Base-by-base conservation (phyloP, 2,797 vertebrate species). In the Distichodus sexfasciatus region DNA sequence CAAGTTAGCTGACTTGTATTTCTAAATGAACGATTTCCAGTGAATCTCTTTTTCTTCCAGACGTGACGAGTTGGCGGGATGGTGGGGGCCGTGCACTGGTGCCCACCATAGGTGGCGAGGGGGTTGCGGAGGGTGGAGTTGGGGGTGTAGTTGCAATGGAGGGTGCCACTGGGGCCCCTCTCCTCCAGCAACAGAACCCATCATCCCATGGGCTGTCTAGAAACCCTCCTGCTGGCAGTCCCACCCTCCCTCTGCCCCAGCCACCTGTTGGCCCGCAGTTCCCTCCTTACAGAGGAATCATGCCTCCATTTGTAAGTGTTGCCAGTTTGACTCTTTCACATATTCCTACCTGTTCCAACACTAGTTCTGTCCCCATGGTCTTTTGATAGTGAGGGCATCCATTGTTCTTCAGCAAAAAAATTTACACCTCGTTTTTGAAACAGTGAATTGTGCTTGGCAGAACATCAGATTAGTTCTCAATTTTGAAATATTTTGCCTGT, bases 51-150 rank as follows among this genome's bases (percentile, higher is more conserved):
- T 65, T 15, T 46, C 2, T 55, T 46, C 11, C 77, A 95, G 95
- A 95, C 87, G 93, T 93, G 75, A 92, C 94, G 81, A 95, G 90
- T 79, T 96, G 95, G 95, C 94, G 95, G 93, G 95, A 96, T 64
- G 95, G 95, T 92, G 95, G 95, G 90, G 93, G 94, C 86, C 94
- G 93, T 77, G 87, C 78, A 66, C 65, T 92, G 90, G 89, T 86
- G 14, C 87, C 90, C 87, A 88, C 88, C 89, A 74, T 90, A 81
- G 75, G 85, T 80, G 92, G 90, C 86, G 91, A 92, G 88, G 92
- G 89, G 86, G 93, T 88, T 70, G 87, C 76, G 67, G 93, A 94
- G 80, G 90, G 86, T 82, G 93, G 92, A 81, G 84, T 84, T 76
- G 91, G 90, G 76, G 92, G 88, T 75, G 87, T 88, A 75, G 78